Base-by-base conservation (phyloP, 2,888 invertebrate species). In the Bursaphelenchus okinawaensis region DNA sequence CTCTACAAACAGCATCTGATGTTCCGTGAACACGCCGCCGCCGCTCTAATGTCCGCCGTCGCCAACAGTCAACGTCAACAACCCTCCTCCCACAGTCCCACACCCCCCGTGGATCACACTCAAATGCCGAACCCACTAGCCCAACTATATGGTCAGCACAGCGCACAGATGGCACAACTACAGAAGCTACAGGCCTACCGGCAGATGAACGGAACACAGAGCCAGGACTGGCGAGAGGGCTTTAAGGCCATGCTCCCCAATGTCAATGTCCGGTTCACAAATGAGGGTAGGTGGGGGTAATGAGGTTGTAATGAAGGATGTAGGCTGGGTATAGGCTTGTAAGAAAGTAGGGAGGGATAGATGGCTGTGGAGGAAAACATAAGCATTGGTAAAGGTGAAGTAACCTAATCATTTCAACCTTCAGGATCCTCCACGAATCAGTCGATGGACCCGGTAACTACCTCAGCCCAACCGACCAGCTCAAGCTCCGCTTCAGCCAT, bases 221-320 rank as follows among this genome's bases (percentile, higher is more conserved):
- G 24, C 16, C 54, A 59, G 16, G 76, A 76, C 31, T 74, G 71
- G 71, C 75, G 75, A 62, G 71, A 74, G 28, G 73, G 71, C 12
- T 63, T 77, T 63, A 74, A 75, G 63, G 76, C 78, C 4, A 62
- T 80, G 20, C 65, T 80, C n/a, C 78, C 78, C 12, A 78, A 78
- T 56, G 78, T 78, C 28, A 80, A 78, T 62, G 77, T 80, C 4
- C 70, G 76, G 16, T 80, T 80, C 55, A 72, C 12, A 40, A n/a
- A n/a, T 40, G 40, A 40, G 40, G n/a, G n/a, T n/a, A 40, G n/a
- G 12, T 9, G 8, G 29, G 40, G 6, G n/a, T 40, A 4, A 16
- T 6, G 6, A 40, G 40, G 40, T 4, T 40, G n/a, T 40, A 16
- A 1, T 1, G 40, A 16, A n/a, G 6, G 12, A 16, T 40, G 12